A percentile compares a stretch with the other conserved stretches of the same genome.
These are phyloP conservation scores for Hirtodrosophila cameraria DNA, from an alignment of 2,888 invertebrate genomes.

Conservation along the genomic window DNA sequence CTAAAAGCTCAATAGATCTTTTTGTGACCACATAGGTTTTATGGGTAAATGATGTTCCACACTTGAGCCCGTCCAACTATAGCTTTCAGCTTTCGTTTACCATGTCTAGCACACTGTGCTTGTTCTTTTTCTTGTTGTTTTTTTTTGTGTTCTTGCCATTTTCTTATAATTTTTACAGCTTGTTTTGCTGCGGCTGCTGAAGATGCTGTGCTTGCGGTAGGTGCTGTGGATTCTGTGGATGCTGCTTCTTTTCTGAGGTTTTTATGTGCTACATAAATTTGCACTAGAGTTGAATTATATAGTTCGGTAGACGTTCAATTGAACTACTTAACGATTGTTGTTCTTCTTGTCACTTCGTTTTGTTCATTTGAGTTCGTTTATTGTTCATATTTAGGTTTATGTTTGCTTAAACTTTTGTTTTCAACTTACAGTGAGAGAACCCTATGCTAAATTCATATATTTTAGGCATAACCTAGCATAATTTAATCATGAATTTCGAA, in stretches of 20 bases:
- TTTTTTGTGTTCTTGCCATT: constrained; percentile 60
- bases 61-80: constrained; percentile 27
- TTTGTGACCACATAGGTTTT: constrained; percentile 14
- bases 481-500: no score
- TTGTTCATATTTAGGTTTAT: no score
- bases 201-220: constrained; percentile 29
- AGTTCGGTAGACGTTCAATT: no score
- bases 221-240: constrained; percentile 24
- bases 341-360: no score
- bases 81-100: constrained; percentile 25
- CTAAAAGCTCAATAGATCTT: constrained; percentile 5
- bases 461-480: no score
- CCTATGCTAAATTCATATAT: no score
- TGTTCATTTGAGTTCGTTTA: no score
- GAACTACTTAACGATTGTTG: no score
- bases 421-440: no score
- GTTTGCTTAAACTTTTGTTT: no score
- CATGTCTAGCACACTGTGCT: constrained; percentile 38
- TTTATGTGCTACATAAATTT: constrained; percentile 45
- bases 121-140: constrained; percentile 22
- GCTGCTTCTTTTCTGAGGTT: constrained; percentile 30
- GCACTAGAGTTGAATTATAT: no score
- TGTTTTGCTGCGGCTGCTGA: constrained; percentile 57
- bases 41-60: constrained; percentile 56
- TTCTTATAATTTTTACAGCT: constrained; percentile 76